phyloP scores from a whole-genome alignment of 35 echinoderm and acorn worm species.

The Eucidaris tribuloides region DNA sequence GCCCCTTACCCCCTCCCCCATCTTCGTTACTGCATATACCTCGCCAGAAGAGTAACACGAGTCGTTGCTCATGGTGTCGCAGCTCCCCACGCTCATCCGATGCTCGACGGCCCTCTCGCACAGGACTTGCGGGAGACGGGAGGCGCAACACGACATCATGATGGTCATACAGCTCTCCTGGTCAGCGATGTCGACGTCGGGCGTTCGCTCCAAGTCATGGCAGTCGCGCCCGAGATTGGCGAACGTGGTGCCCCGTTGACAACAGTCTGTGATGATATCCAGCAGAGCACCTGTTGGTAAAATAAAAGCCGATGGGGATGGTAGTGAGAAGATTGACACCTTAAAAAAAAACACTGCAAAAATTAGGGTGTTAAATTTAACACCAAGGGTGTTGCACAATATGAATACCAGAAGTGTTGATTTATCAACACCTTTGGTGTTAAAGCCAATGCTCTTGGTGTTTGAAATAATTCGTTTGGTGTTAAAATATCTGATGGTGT shows the following conservation, averaged over 20 bases:
- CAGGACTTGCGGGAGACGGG: not conserved
- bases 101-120: constrained; percentile 37
- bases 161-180: constrained; percentile 29
- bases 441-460: too few species aligned
- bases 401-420: too few species aligned
- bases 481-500: too few species aligned
- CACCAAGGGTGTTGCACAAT: too few species aligned
- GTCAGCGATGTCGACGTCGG: constrained; percentile 24
- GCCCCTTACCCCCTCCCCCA: too few species aligned
- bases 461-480: too few species aligned
- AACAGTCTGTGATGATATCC: constrained; percentile 63
- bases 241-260: constrained; percentile 43
- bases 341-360: too few species aligned
- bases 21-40: too few species aligned
- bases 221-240: constrained; percentile 39
- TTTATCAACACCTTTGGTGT: too few species aligned
- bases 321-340: too few species aligned
- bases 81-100: constrained; percentile 36
- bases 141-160: constrained; percentile 56
- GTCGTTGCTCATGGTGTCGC: constrained; percentile 1
- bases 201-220: constrained; percentile 14
- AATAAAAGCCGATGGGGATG: not conserved
- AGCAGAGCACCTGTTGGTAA: constrained; percentile 9
- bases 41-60: constrained; percentile 55
- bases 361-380: too few species aligned